phyloP scores from a whole-genome alignment of 1,140 invertebrate species.

The Anadara kagoshimensis region DNA sequence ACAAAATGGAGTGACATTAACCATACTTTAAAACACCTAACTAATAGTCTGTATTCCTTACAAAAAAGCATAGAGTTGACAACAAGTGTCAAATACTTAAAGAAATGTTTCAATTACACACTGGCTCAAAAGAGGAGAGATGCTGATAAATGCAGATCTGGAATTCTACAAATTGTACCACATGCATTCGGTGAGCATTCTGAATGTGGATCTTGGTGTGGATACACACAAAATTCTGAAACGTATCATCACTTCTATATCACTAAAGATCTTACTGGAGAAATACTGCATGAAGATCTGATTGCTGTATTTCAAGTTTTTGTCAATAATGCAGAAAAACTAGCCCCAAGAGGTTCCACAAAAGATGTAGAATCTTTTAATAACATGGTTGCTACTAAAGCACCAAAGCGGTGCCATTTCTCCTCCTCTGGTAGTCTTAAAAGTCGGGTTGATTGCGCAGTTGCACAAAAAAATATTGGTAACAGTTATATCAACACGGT shows the following conservation, averaged over 20 bases:
- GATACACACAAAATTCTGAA: not conserved
- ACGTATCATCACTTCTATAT: not conserved
- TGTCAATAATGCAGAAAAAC: not conserved
- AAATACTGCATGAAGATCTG: not conserved
- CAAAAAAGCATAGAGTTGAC: not conserved
- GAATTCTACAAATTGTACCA: too few species aligned
- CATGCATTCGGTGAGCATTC: not conserved
- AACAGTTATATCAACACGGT: too few species aligned
- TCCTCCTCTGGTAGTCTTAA: not conserved
- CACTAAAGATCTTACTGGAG: not conserved
- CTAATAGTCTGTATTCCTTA: not conserved
- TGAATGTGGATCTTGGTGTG: constrained; percentile 4
- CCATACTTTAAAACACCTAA: not conserved
- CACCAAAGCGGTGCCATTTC: not conserved
- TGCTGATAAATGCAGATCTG: not conserved
- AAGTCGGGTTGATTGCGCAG: not conserved
- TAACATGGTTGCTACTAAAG: too few species aligned
- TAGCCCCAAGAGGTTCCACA: not conserved
- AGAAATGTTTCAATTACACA: not conserved
- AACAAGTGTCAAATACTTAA: not conserved
- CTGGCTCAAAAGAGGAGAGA: not conserved
- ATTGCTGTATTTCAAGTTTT: not conserved
- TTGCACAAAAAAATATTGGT: too few species aligned
- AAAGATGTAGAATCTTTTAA: constrained; percentile 4
- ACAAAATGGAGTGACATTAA: constrained; percentile 7